These are phyloP conservation scores for Girardia tigrina DNA, from an alignment of 2,888 invertebrate species.

Conservation along the genomic window DNA sequence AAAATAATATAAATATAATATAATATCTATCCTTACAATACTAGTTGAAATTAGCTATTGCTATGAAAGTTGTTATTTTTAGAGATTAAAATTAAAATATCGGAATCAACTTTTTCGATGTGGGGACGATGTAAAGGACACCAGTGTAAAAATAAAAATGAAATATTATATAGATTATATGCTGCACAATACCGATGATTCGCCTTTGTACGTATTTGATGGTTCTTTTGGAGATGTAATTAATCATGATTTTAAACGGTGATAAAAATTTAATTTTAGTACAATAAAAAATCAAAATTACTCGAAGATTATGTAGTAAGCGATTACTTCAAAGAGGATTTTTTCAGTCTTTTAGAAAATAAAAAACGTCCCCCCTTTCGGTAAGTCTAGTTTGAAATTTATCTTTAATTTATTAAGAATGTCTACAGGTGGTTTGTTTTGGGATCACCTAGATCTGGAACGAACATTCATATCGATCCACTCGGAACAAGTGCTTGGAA, in stretches of 20 bases:
- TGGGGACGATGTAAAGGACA: constrained; percentile 97
- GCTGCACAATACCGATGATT: constrained; percentile 78
- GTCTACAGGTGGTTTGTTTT: constrained; percentile 76
- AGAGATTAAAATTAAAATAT: constrained; percentile 80
- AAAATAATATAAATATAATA: no score
- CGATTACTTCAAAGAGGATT: constrained; percentile 81
- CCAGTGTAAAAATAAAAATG: constrained; percentile 98
- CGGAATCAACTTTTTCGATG: constrained; percentile 98
- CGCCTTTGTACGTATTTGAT: constrained; percentile 98
- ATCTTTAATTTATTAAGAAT: neutral
- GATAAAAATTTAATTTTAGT: constrained; percentile 52
- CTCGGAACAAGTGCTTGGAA: constrained; percentile 98
- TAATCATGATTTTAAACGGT: neutral
- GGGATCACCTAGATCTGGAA: constrained; percentile 90
- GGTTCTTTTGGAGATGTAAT: constrained; percentile 86
- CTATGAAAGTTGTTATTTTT: constrained; percentile 39
- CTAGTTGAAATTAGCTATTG: no score
- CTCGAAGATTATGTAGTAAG: constrained; percentile 84
- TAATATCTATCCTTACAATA: no score
- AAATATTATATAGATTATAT: constrained; percentile 67
- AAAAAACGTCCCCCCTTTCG: constrained; percentile 84
- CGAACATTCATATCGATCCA: constrained; percentile 97
- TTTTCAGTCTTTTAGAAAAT: constrained; percentile 87
- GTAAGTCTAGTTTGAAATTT: constrained; percentile 39
- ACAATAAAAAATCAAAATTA: constrained; percentile 74